A percentile compares a stretch with the other conserved stretches of the same genome.
Evolutionary conservation across 1,140 invertebrate species (phyloP).

Genomic region (Drosophila ercepeae): DNA sequence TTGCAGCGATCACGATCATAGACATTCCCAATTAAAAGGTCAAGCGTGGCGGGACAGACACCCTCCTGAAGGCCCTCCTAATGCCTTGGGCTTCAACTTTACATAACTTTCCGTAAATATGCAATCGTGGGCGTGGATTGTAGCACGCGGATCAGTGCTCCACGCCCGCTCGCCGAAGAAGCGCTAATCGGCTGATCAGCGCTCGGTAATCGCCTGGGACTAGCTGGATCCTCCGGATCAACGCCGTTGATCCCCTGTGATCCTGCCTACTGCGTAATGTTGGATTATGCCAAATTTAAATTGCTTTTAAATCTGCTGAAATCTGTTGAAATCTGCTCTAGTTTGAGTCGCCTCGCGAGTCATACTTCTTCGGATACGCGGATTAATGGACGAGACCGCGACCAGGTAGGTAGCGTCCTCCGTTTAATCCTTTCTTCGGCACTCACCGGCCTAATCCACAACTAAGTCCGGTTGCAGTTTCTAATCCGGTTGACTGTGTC

Average conservation of each 20-base stretch:
- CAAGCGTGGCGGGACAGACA: conserved; percentile 46
- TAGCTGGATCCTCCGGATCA: conserved; percentile 62
- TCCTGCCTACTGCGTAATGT: conserved; percentile 64
- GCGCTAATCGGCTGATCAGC: conserved; percentile 68
- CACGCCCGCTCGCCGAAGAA: conserved; percentile 59
- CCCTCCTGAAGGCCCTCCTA: conserved; percentile 42
- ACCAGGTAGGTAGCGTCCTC: conserved; percentile 64
- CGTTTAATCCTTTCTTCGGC: conserved; percentile 68
- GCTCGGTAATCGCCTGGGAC: conserved; percentile 48
- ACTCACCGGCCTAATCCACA: conserved; percentile 3
- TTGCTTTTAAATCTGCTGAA: conserved; percentile 73
- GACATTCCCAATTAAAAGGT: conserved; percentile 66
- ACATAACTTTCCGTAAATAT: conserved; percentile 55
- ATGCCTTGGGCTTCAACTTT: conserved; percentile 64
- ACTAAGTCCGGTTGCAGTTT: conserved; percentile 68
- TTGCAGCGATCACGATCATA: conserved; percentile 29
- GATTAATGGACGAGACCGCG: conserved; percentile 64
- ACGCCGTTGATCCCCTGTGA: conserved; percentile 48
- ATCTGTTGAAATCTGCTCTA: conserved; percentile 72
- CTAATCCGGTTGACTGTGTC: conserved; percentile 69
- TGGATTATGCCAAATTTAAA: conserved; percentile 74
- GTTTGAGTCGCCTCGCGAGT: conserved; percentile 29
- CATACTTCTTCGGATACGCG: conserved; percentile 49
- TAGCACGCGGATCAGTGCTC: conserved; percentile 45
- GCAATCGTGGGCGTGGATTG: conserved; percentile 20